Percentiles rank a stretch among this genome's conserved stretches.
These are phyloP conservation scores for Mesitornis unicolor DNA, from an alignment of 2,113 vertebrate genomes.

Conservation along the genomic window DNA sequence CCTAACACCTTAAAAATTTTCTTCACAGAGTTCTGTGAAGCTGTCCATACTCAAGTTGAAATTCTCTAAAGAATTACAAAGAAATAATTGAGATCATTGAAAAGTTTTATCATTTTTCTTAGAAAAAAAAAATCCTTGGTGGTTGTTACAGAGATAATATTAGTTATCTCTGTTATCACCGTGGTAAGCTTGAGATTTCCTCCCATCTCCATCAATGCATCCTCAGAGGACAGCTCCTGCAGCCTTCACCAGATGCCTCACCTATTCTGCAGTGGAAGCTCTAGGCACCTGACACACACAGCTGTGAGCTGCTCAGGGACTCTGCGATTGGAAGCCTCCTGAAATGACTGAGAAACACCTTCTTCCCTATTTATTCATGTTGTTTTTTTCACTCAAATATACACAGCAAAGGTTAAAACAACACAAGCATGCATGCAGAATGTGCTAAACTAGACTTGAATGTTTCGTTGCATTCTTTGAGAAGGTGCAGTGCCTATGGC, in stretches of 20 bases:
- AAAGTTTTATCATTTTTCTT: neutral
- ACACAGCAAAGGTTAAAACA: neutral
- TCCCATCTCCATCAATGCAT: neutral
- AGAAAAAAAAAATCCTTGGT: neutral
- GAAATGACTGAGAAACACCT: neutral
- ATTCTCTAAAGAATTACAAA: neutral
- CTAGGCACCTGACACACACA: neutral
- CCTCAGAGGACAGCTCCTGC: neutral
- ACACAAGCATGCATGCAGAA: neutral
- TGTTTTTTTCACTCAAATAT: neutral
- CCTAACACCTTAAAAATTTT: neutral
- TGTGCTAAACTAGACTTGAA: neutral
- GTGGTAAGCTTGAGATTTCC: neutral
- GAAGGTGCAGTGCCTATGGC: neutral
- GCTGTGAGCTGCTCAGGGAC: neutral
- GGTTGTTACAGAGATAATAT: neutral
- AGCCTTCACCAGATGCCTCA: neutral
- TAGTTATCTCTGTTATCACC: too few species aligned
- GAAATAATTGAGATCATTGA: neutral
- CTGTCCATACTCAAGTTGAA: neutral
- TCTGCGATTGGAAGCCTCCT: neutral
- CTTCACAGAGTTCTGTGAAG: neutral
- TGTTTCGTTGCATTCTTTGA: neutral
- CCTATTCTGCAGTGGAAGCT: neutral
- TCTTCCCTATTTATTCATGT: neutral